Evolutionary conservation across 2,113 vertebrate genomes (phyloP).

Genomic region (Xenotilapia flavipinnis): DNA sequence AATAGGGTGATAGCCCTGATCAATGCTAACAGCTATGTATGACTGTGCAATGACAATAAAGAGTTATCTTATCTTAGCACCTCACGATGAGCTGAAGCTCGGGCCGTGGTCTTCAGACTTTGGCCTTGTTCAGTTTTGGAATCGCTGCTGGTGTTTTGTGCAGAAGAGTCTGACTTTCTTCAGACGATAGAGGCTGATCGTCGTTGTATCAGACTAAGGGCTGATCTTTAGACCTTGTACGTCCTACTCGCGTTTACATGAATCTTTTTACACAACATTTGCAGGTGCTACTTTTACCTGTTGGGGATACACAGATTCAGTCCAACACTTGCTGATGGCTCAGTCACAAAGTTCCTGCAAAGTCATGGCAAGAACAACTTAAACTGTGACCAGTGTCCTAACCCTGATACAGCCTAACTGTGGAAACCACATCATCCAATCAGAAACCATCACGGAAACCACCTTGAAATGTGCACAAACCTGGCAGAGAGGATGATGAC

Average conservation of each 20-base stretch:
- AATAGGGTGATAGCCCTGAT: accelerated
- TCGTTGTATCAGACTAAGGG: background rate
- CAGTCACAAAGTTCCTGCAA: background rate
- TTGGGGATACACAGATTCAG: background rate
- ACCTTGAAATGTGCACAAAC: slow-evolving; percentile 48
- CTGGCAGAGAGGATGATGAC: slow-evolving; percentile 97
- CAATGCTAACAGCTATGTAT: accelerated
- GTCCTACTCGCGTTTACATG: background rate
- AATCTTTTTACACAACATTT: background rate
- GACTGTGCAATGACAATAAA: background rate
- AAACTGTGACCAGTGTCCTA: background rate
- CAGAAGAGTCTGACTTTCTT: background rate
- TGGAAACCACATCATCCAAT: background rate
- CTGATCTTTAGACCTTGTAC: background rate
- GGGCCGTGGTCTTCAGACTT: background rate
- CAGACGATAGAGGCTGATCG: background rate
- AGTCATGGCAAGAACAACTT: background rate
- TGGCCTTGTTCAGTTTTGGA: background rate
- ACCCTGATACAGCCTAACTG: background rate
- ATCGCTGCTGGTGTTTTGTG: background rate
- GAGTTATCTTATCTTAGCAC: background rate
- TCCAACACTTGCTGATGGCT: background rate
- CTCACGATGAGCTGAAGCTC: background rate
- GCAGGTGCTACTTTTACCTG: background rate
- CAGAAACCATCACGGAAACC: background rate